Conservation (phyloP, 2,113 vertebrate species). For the Rutilus rutilus region DNA sequence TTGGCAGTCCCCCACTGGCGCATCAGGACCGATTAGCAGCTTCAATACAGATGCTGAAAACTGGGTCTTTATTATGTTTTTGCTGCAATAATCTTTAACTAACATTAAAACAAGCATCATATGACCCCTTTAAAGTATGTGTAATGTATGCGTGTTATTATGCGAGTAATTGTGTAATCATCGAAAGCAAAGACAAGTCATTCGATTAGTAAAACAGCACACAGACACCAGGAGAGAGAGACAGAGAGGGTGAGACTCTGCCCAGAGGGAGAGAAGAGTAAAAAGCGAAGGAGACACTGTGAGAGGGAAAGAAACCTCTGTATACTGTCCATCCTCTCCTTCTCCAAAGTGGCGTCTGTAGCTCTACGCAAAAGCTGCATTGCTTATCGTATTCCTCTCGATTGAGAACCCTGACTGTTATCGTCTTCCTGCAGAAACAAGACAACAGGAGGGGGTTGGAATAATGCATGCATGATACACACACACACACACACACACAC, state of each 20-base stretch:
- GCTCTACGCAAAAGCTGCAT: constrained; percentile 97
- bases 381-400: constrained; percentile 99
- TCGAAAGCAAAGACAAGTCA: constrained; percentile 1
- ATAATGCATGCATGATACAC: constrained; percentile 74
- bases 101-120: not conserved
- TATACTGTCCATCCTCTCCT: constrained; percentile 96
- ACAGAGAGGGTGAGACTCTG: constrained; percentile 14
- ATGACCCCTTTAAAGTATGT: not conserved
- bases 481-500: constrained; percentile 68
- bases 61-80: not conserved
- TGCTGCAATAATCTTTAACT: not conserved
- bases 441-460: constrained; percentile 82
- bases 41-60: not conserved
- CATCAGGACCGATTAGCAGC: not conserved
- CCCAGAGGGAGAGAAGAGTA: constrained; percentile 12
- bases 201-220: constrained; percentile 19
- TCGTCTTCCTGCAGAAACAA: constrained; percentile 99
- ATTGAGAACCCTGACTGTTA: constrained; percentile 96
- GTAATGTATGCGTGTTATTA: not conserved
- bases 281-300: constrained; percentile 60
- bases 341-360: constrained; percentile 93
- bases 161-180: not conserved
- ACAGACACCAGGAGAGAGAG: constrained; percentile 27
- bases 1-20: not conserved
- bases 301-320: constrained; percentile 75